Percentiles rank a stretch among this genome's conserved stretches.
Conservation (phyloP, 2,113 vertebrate species). For the Petrocephalus zakoni region DNA sequence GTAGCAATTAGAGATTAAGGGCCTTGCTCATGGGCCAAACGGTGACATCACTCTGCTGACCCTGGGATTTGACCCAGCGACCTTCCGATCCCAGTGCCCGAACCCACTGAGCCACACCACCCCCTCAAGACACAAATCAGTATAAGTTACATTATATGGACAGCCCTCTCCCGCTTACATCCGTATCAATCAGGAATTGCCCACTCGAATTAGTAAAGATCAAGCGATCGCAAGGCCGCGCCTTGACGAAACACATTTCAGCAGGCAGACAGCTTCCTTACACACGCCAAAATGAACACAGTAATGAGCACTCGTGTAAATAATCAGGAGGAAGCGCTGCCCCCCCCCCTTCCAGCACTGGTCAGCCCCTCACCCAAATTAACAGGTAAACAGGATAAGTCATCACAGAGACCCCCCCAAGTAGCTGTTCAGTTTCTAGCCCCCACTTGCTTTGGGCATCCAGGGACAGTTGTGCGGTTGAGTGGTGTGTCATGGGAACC, state of each 20-base stretch:
- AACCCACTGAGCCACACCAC: neutral
- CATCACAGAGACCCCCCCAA: conserved; percentile 1
- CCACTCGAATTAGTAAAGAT: neutral
- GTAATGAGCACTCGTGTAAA: neutral
- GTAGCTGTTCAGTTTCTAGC: neutral
- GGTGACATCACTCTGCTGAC: neutral
- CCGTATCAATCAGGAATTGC: neutral
- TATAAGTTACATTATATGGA: neutral
- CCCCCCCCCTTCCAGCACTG: neutral
- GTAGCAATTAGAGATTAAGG: neutral
- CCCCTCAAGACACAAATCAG: neutral
- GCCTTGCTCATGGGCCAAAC: neutral
- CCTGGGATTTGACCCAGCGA: neutral
- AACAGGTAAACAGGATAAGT: neutral
- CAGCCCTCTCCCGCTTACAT: neutral
- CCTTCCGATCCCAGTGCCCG: neutral
- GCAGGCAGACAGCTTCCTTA: neutral
- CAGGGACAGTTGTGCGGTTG: neutral
- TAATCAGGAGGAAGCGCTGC: neutral
- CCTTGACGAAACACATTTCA: neutral
- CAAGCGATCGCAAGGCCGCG: neutral
- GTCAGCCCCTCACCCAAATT: neutral
- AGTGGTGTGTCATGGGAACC: neutral
- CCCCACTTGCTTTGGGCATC: neutral
- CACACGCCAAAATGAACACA: neutral